A percentile compares a stretch with the other conserved stretches of the same genome.
Conservation (phyloP, 1,140 invertebrate species). For the Trissolcus basalis region DNA sequence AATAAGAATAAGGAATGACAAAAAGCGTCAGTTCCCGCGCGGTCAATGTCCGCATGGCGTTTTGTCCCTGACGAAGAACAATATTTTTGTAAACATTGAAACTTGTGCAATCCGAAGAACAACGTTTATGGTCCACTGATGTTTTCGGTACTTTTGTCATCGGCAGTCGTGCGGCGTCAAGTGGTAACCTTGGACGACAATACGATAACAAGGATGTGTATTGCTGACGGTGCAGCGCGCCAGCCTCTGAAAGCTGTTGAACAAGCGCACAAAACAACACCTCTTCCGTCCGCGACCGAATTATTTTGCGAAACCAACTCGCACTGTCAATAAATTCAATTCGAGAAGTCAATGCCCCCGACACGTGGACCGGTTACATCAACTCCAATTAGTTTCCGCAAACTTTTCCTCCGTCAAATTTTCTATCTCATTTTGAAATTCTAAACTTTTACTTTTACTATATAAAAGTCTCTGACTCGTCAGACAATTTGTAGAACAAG, state of each 20-base stretch:
- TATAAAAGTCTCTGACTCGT: no score
- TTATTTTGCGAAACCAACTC: no score
- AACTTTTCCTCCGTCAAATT: no score
- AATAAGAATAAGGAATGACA: no score
- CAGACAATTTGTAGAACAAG: no score
- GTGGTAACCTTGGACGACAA: constrained; percentile 61
- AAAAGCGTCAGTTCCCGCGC: no score
- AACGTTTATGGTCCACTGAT: constrained; percentile 7
- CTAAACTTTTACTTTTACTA: no score
- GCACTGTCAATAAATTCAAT: constrained; percentile 33
- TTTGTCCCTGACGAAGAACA: no score
- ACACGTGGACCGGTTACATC: neutral
- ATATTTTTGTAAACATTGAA: constrained; percentile 17
- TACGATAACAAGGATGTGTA: constrained; percentile 69
- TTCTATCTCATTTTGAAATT: no score
- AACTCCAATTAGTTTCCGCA: neutral
- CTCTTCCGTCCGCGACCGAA: constrained; percentile 20
- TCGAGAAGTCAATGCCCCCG: constrained; percentile 43
- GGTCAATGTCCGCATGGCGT: no score
- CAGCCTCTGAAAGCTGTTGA: constrained; percentile 36
- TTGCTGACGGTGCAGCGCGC: constrained; percentile 65
- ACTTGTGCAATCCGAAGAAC: constrained; percentile 7
- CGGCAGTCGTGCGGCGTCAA: constrained; percentile 13
- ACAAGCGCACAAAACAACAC: constrained; percentile 32
- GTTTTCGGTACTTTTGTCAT: constrained; percentile 29